These are phyloP conservation scores for Meleagris gallopavo DNA, from an alignment of 2,113 vertebrate genomes.

Conservation along the genomic window DNA sequence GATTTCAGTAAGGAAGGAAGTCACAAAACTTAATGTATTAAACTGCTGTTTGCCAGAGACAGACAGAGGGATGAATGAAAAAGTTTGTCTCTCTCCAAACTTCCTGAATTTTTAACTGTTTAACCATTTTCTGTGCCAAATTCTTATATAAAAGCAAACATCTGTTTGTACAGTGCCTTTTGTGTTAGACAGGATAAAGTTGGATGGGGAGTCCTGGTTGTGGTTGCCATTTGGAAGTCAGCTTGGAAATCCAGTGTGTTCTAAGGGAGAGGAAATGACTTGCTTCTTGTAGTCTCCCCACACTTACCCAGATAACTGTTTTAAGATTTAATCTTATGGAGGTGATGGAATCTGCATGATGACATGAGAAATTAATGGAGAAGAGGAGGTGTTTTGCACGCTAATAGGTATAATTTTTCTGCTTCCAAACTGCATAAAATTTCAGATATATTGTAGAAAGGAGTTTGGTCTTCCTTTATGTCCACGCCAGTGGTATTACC, in stretches of 20 bases:
- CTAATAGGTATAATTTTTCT: neutral
- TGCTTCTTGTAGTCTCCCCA: neutral
- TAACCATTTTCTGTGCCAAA: neutral
- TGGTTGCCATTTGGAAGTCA: conserved; percentile 13
- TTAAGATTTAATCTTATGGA: neutral
- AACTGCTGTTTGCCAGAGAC: neutral
- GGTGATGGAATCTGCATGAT: neutral
- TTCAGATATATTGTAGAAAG: neutral
- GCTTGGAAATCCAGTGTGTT: neutral
- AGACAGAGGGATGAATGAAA: neutral
- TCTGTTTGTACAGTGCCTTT: neutral
- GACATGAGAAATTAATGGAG: neutral
- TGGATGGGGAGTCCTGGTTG: neutral
- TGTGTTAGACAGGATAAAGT: neutral
- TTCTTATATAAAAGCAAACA: neutral
- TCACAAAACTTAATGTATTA: neutral
- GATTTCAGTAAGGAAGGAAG: neutral
- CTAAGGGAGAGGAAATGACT: neutral
- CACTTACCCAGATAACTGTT: neutral
- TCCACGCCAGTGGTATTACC: neutral
- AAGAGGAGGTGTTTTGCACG: neutral
- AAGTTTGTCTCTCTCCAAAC: neutral
- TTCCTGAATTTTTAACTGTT: neutral
- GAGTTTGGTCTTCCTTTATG: neutral
- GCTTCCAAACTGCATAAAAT: neutral